Base-by-base conservation (phyloP, 2,888 invertebrate species). In the Drosophila fungiperda region DNA sequence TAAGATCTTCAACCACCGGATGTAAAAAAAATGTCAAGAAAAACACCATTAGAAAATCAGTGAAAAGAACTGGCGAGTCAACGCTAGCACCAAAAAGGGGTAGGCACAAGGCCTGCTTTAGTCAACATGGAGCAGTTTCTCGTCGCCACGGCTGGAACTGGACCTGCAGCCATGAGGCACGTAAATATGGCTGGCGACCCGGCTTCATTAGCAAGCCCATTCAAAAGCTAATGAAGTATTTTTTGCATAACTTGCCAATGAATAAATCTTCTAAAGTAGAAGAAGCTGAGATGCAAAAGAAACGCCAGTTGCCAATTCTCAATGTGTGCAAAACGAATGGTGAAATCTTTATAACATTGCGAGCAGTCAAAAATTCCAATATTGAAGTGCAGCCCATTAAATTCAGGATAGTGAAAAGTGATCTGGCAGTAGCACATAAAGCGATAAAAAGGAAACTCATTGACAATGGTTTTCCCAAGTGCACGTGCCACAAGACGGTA, bases 91-190 rank as follows among this genome's bases (percentile, higher is more conserved):
- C 15, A 38, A 3, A 15, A 7, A 32, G 15, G 26, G 0, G 6
- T 0, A 50, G 79, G 12, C 83, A 83, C 54, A 83, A 72, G 42
- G 26, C 50, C 29, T 83, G 87, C 35, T 33, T 75, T 4, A 65
- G 36, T 3, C 71, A 53, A 7, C 12, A 55, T 0, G 57, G 23
- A 1, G 7, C 93, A 1, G 95, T 96, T 0, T 95, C 96, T 0
- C 92, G 94, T 0, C 91, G 93, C 23, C 96, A 96, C 95, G 96
- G 96, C 0, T 96, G 96, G 96, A 90, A 95, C 23, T 96, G 96
- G 96, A 94, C 82, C 9, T 53, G 76, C 1, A 75, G 88, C 29
- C 58, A 73, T 0, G 66, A 72, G n/a, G 87, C 87, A 0, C 73
- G 76, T 5, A 76, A 80, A 2, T 68, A 84, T 7, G 93, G 92